These are phyloP conservation scores for Drosophila anceps DNA, from an alignment of 2,888 invertebrate species.

Conservation along the genomic window DNA sequence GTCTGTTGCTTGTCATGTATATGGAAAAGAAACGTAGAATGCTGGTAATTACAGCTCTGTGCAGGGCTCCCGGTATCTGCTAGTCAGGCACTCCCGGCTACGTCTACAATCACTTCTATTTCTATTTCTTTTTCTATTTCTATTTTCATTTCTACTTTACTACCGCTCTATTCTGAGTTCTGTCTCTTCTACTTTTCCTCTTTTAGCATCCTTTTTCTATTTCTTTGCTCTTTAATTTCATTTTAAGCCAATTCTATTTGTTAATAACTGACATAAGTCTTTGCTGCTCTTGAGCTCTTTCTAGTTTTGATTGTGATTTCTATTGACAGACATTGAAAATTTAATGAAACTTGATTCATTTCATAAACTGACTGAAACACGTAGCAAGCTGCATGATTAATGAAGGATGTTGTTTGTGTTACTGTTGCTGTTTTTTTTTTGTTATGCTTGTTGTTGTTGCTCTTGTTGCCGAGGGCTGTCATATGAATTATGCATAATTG, in stretches of 20 bases:
- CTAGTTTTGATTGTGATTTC: constrained; percentile 16
- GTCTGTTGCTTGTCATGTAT: no score
- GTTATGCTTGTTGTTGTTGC: constrained; percentile 16
- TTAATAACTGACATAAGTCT: background rate
- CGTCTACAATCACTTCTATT: no score
- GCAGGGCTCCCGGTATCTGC: no score
- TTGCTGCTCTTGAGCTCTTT: background rate
- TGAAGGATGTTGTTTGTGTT: constrained; percentile 23
- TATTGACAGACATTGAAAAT: constrained; percentile 47
- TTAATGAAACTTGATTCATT: constrained; percentile 38
- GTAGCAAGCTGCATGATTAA: constrained; percentile 62
- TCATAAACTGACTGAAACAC: constrained; percentile 35
- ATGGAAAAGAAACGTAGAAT: no score
- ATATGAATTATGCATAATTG: constrained; percentile 76
- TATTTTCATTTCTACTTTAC: background rate
- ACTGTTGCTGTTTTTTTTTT: constrained; percentile 23
- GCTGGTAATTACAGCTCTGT: no score
- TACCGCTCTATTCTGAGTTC: background rate
- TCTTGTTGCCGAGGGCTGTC: constrained; percentile 47
- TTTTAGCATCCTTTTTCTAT: no score
- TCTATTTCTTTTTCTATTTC: background rate
- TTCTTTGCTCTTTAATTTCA: background rate
- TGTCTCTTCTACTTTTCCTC: background rate
- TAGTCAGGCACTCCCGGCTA: no score
- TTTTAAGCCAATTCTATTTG: background rate